These are phyloP conservation scores for Drosophila tristis DNA, from an alignment of 1,140 invertebrate species.

Conservation along the genomic window DNA sequence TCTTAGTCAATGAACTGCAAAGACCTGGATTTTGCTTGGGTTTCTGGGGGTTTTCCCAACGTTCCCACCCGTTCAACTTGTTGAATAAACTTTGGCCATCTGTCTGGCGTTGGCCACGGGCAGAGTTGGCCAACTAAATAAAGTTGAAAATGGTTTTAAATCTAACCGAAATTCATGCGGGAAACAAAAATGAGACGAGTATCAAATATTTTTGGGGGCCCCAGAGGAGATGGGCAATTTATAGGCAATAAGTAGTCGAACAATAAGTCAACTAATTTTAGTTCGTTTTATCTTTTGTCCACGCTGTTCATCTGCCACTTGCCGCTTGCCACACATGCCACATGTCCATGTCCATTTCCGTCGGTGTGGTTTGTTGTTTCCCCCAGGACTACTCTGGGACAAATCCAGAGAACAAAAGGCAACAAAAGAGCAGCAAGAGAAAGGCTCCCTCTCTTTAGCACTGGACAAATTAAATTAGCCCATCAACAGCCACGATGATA, in stretches of 20 bases:
- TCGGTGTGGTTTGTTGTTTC: neutral
- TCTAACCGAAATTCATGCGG: no score
- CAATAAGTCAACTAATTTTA: conserved; percentile 15
- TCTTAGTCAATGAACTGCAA: conserved; percentile 47
- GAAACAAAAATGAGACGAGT: no score
- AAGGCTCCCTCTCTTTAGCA: conserved; percentile 1
- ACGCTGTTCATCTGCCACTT: neutral
- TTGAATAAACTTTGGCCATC: conserved; percentile 12
- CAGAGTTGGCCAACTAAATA: neutral
- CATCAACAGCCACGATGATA: neutral
- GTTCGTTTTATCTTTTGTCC: conserved; percentile 5
- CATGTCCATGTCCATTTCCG: no score
- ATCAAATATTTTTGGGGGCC: neutral
- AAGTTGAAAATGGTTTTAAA: neutral
- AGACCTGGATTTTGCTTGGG: conserved; percentile 27
- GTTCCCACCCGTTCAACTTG: neutral
- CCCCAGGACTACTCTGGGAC: neutral
- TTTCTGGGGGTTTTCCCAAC: neutral
- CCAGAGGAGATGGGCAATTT: neutral
- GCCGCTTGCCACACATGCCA: conserved; percentile 12
- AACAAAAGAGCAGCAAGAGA: neutral
- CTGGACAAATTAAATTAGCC: conserved; percentile 32
- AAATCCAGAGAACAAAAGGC: conserved; percentile 14
- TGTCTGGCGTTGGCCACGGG: no score
- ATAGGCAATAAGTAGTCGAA: conserved; percentile 5